These are phyloP conservation scores for Saturnia pavonia DNA, from an alignment of 2,888 invertebrate species.

Conservation along the genomic window DNA sequence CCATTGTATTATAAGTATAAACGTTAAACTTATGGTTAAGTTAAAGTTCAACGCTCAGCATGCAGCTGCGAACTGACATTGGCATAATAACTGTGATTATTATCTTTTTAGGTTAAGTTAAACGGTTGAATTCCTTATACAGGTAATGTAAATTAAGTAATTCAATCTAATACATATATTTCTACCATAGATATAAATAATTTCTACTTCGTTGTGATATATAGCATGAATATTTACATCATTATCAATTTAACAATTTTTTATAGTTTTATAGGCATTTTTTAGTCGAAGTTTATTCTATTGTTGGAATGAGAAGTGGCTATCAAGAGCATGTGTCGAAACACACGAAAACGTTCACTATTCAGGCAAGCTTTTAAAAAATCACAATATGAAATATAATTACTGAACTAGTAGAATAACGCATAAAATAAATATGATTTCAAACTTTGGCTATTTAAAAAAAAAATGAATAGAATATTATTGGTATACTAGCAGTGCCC, in stretches of 20 bases:
- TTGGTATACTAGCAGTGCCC: too few species aligned
- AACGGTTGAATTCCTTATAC: constrained; percentile 18
- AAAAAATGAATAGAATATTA: too few species aligned
- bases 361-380: too few species aligned
- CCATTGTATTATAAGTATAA: neutral
- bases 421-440: too few species aligned
- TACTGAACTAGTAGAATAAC: too few species aligned
- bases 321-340: neutral
- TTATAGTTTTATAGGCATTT: neutral
- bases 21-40: constrained; percentile 13
- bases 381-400: too few species aligned
- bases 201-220: neutral
- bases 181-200: too few species aligned
- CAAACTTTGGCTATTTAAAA: too few species aligned
- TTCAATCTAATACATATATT: neutral
- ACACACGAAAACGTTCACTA: neutral
- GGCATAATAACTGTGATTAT: constrained; percentile 22
- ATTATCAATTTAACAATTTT: too few species aligned
- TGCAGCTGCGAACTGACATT: constrained; percentile 21
- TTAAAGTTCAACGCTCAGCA: constrained; percentile 21
- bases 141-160: constrained; percentile 12
- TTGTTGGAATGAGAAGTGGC: neutral
- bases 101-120: constrained; percentile 24
- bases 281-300: neutral
- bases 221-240: neutral